Conservation (phyloP, 2,888 invertebrate genomes). For the Stenurella melanura region DNA sequence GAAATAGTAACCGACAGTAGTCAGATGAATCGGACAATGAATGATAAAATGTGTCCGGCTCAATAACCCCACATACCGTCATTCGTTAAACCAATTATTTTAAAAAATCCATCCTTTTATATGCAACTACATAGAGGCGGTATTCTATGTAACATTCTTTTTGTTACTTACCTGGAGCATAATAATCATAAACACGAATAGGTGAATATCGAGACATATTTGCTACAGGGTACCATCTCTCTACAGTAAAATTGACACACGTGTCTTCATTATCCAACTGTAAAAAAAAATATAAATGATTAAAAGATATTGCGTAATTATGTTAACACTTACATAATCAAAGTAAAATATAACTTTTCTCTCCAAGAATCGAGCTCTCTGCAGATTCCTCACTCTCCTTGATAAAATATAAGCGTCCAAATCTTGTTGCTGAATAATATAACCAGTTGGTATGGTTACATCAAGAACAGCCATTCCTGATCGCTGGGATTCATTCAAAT, state of each 20-base stretch:
- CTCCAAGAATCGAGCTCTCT: conserved; percentile 88
- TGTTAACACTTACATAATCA: conserved; percentile 84
- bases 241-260: conserved; percentile 94
- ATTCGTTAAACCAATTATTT: too few relatives aligned
- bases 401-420: conserved; percentile 90
- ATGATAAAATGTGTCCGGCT: too few relatives aligned
- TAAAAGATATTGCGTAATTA: background rate
- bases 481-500: conserved; percentile 84
- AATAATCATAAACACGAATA: conserved; percentile 94
- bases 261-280: conserved; percentile 89
- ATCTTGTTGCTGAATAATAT: conserved; percentile 92
- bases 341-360: conserved; percentile 94
- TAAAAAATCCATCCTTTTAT: background rate
- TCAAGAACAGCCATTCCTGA: conserved; percentile 93
- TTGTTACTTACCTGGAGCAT: conserved; percentile 86
- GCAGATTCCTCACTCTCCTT: conserved; percentile 86
- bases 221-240: conserved; percentile 96
- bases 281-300: conserved; percentile 44
- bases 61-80: too few relatives aligned
- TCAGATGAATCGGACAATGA: too few relatives aligned
- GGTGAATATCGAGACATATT: conserved; percentile 96
- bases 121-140: background rate
- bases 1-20: too few relatives aligned
- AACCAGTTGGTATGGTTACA: conserved; percentile 91
- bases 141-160: background rate